A percentile compares a stretch with the other conserved stretches of the same genome.
These are phyloP conservation scores for Eristalis pertinax DNA, from an alignment of 2,888 invertebrate genomes.

Conservation along the genomic window DNA sequence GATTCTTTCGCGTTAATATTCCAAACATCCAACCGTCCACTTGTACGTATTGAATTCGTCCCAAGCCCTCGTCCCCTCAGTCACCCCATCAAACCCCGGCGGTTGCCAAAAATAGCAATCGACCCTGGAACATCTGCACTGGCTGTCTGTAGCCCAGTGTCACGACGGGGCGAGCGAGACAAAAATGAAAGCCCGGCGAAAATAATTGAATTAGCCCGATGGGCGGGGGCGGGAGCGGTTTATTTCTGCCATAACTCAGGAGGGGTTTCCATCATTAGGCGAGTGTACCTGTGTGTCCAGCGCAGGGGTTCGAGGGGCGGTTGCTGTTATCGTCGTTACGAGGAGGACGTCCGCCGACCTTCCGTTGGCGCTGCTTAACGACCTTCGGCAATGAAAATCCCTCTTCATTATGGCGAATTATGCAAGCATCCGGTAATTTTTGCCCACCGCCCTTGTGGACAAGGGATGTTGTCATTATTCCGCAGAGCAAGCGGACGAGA, in stretches of 20 bases:
- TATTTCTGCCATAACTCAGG: conserved; percentile 17
- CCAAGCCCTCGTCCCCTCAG: background rate
- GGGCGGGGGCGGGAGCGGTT: background rate
- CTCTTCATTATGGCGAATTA: conserved; percentile 30
- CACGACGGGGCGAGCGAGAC: background rate
- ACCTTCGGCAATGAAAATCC: conserved; percentile 21
- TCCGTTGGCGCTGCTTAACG: conserved; percentile 3
- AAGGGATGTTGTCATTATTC: background rate
- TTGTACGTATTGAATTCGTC: background rate
- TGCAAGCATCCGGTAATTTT: background rate
- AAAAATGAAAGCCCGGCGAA: conserved; percentile 9
- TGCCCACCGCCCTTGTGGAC: background rate
- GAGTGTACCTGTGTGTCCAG: background rate
- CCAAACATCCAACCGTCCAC: background rate
- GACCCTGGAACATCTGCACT: background rate
- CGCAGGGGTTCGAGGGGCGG: background rate
- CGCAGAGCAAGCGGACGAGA: background rate
- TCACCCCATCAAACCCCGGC: background rate
- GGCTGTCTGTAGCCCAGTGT: background rate
- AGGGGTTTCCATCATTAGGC: background rate
- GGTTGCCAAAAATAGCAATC: background rate
- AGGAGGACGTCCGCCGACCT: background rate
- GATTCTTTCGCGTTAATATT: conserved; percentile 4
- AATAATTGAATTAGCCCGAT: conserved; percentile 31
- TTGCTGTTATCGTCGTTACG: conserved; percentile 3